Evolutionary conservation across 2,888 invertebrate species (phyloP).

Genomic region (Tinea pellionella): DNA sequence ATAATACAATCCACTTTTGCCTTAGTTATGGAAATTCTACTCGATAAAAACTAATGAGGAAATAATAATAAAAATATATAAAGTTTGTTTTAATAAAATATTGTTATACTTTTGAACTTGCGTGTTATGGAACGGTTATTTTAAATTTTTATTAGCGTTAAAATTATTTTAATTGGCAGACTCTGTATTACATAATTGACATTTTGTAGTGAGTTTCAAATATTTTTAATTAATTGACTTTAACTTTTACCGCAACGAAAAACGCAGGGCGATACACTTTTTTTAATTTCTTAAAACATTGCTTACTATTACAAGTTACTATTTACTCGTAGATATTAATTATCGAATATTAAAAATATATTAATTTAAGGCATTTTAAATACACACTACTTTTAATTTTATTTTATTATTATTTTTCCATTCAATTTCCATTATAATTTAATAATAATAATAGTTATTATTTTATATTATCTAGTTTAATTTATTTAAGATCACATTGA

Average conservation of each 20-base stretch:
- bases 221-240: neutral
- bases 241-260: no score
- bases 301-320: no score
- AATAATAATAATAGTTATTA: no score
- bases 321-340: no score
- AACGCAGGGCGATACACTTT: no score
- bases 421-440: no score
- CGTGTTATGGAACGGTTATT: neutral
- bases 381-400: no score
- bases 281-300: no score
- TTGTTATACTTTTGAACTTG: neutral
- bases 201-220: neutral
- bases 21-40: neutral
- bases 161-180: neutral
- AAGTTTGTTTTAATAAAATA: neutral
- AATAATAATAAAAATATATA: neutral
- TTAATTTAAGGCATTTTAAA: no score
- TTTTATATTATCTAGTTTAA: no score
- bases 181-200: neutral
- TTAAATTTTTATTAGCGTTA: neutral
- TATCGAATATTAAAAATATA: no score
- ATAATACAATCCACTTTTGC: neutral
- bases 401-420: no score
- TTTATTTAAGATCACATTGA: slow-evolving; percentile 8
- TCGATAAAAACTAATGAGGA: neutral